phyloP scores from a whole-genome alignment of 2,113 vertebrate genomes.

The Tenebrosternarchus preto region DNA sequence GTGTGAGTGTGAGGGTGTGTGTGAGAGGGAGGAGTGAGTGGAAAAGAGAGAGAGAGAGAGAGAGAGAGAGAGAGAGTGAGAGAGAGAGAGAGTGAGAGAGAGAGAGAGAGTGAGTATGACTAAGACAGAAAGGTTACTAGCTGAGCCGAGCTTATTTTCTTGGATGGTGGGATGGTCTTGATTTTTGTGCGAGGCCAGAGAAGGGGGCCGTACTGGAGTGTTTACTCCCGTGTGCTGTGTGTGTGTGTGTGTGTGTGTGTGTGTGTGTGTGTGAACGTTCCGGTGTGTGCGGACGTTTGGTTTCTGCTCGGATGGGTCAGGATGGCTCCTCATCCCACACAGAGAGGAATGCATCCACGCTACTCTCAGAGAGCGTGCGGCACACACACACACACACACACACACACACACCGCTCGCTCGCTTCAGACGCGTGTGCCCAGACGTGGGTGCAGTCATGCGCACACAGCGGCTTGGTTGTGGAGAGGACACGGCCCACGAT shows the following conservation, averaged over 20 bases:
- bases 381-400: constrained; percentile 31
- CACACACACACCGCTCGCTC: constrained; percentile 25
- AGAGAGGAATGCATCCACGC: constrained; percentile 49
- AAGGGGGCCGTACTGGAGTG: too few species aligned
- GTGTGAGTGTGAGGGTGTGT: constrained; percentile 26
- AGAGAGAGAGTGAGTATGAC: neutral
- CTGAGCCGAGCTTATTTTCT: neutral
- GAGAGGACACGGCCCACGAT: too few species aligned
- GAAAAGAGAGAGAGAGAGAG: neutral
- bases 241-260: neutral
- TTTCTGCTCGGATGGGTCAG: constrained; percentile 44
- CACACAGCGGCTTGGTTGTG: neutral
- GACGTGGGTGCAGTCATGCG: neutral
- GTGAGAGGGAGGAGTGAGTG: neutral
- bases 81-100: neutral
- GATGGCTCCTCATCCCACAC: constrained; percentile 48
- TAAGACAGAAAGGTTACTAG: neutral
- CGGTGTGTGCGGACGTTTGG: constrained; percentile 4
- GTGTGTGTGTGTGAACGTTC: neutral
- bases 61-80: neutral
- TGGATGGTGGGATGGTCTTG: neutral
- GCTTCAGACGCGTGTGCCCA: too few species aligned
- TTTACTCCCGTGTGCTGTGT: neutral
- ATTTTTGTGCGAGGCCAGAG: too few species aligned
- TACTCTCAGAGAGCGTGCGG: neutral